A percentile compares a stretch with the other conserved stretches of the same genome.
phyloP scores from a whole-genome alignment of 2,797 vertebrate species.

The Mionectes olivaceus region DNA sequence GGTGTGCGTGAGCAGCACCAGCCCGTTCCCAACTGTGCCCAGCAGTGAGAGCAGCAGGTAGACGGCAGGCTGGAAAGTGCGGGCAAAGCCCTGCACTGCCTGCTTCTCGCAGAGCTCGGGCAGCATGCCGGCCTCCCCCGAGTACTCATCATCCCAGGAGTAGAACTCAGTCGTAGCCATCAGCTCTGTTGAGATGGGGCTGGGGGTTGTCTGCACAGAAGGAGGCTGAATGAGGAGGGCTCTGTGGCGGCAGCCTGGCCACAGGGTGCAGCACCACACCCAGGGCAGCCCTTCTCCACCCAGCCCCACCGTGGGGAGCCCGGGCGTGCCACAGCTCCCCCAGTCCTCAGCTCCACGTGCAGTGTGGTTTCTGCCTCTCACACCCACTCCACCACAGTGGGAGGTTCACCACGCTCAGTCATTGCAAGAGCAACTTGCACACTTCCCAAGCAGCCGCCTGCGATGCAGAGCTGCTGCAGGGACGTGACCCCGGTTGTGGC shows the following conservation, averaged over 20 bases:
- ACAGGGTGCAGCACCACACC: rapidly evolving
- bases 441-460: not conserved
- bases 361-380: not conserved
- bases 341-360: rapidly evolving
- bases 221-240: not conserved
- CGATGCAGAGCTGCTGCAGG: not conserved
- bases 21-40: constrained; percentile 84
- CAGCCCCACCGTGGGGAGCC: rapidly evolving
- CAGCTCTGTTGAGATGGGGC: not conserved
- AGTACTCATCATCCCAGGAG: not conserved
- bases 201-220: not conserved
- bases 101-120: constrained; percentile 76
- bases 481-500: rapidly evolving
- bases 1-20: constrained; percentile 89
- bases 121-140: not conserved
- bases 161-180: not conserved
- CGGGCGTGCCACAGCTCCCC: rapidly evolving
- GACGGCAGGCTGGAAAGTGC: constrained; percentile 80
- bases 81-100: constrained; percentile 71
- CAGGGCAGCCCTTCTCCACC: not conserved
- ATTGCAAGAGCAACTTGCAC: not conserved
- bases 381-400: rapidly evolving
- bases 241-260: rapidly evolving
- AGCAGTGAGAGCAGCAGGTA: constrained; percentile 82
- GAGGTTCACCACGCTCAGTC: rapidly evolving